These are phyloP conservation scores for Apamea epomidion DNA, from an alignment of 2,888 invertebrate species.

Conservation along the genomic window DNA sequence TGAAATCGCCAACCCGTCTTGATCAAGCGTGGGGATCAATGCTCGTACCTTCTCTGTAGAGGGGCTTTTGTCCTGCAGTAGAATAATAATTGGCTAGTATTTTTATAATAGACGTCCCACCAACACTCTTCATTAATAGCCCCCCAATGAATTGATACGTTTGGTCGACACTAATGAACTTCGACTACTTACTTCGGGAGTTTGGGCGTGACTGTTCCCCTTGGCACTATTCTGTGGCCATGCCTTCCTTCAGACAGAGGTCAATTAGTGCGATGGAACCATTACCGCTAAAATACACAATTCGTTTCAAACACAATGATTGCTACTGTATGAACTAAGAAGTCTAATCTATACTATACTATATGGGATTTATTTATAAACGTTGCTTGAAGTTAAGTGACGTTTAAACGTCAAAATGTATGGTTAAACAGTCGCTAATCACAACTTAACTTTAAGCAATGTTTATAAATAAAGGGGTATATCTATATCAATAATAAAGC, in stretches of 20 bases:
- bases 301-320: not conserved
- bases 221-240: not conserved
- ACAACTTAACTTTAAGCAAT: no score
- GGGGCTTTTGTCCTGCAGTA: no score
- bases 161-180: slow-evolving; percentile 2
- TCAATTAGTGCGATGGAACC: slow-evolving; percentile 44
- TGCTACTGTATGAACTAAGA: not conserved
- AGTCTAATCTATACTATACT: not conserved
- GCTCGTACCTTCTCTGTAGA: not conserved
- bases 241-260: slow-evolving; percentile 1
- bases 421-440: no score
- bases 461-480: no score
- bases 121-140: slow-evolving; percentile 12
- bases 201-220: slow-evolving; percentile 39
- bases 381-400: no score
- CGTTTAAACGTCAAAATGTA: no score
- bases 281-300: slow-evolving; percentile 34
- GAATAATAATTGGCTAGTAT: not conserved
- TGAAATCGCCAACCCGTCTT: not conserved
- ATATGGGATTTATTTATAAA: no score
- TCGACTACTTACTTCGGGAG: not conserved
- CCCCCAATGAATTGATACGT: slow-evolving; percentile 4
- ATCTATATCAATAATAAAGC: no score
- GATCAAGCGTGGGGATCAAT: not conserved
- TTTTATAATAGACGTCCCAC: not conserved